Percentiles rank a stretch among this genome's conserved stretches.
These are phyloP conservation scores for Caenorhabditis sinica DNA, from an alignment of 2,888 invertebrate genomes.

Conservation along the genomic window DNA sequence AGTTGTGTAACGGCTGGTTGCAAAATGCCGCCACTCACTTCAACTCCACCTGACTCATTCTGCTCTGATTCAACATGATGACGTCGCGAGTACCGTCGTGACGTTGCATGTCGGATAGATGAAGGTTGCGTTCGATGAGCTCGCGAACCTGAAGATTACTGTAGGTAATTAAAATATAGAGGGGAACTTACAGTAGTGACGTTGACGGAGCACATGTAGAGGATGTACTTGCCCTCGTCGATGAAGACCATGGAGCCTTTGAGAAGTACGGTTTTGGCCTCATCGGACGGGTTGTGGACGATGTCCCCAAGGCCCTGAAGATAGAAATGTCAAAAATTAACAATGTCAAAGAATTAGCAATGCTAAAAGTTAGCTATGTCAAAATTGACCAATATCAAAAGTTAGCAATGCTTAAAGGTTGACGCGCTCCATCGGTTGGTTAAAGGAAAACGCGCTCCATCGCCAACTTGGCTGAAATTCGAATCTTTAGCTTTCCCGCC, in stretches of 20 bases:
- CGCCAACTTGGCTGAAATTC: too few relatives aligned
- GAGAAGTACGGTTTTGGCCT: conserved; percentile 68
- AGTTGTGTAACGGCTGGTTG: too few relatives aligned
- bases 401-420: too few relatives aligned
- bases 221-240: conserved; percentile 78
- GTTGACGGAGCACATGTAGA: conserved; percentile 82
- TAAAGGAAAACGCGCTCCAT: too few relatives aligned
- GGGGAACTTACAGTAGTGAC: conserved; percentile 77
- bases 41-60: conserved; percentile 83
- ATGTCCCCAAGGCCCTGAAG: conserved; percentile 68
- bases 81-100: conserved; percentile 83
- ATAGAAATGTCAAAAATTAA: too few relatives aligned
- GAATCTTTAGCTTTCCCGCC: too few relatives aligned
- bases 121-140: conserved; percentile 80
- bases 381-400: neutral
- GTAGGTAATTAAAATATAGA: neutral
- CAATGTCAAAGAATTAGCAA: neutral
- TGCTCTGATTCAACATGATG: conserved; percentile 83
- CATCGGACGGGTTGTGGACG: conserved; percentile 64
- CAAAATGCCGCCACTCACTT: too few relatives aligned
- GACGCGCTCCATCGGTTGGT: too few relatives aligned
- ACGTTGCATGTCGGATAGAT: conserved; percentile 81
- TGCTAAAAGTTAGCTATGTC: too few relatives aligned
- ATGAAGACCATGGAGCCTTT: conserved; percentile 81
- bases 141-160: conserved; percentile 66